Conservation (phyloP, 2,113 vertebrate species). For the Connochaetes taurinus region DNA sequence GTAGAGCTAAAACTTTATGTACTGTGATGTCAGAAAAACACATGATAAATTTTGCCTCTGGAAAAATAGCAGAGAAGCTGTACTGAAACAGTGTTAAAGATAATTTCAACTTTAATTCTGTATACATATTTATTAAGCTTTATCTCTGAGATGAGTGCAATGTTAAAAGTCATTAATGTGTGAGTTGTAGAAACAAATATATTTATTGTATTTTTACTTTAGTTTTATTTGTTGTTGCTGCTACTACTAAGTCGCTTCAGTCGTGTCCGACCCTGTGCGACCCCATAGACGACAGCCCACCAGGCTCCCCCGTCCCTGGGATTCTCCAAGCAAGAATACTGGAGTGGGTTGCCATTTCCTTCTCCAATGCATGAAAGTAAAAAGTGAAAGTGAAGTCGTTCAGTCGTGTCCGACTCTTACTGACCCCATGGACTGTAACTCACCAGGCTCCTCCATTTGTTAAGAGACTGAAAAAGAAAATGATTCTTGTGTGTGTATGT, state of each 20-base stretch:
- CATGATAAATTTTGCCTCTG: not conserved
- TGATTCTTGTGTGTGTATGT: too few species aligned
- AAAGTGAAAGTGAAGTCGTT: too few species aligned
- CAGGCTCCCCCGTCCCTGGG: too few species aligned
- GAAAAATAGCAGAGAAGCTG: not conserved
- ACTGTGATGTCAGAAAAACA: not conserved
- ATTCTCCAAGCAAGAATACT: too few species aligned
- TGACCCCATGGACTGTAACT: too few species aligned
- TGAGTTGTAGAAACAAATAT: not conserved
- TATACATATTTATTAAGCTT: not conserved
- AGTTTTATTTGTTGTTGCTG: not conserved
- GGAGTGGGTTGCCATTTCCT: too few species aligned
- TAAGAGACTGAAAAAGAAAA: not conserved
- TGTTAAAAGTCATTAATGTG: not conserved
- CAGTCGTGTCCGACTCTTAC: too few species aligned
- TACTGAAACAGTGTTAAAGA: not conserved
- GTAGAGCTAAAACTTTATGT: not conserved
- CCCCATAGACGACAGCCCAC: too few species aligned
- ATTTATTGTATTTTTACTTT: not conserved
- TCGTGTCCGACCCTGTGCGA: too few species aligned
- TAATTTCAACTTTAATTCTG: not conserved
- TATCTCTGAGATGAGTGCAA: not conserved
- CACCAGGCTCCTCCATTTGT: not conserved
- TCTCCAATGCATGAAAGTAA: too few species aligned
- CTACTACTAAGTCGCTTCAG: too few species aligned